A percentile compares a stretch with the other conserved stretches of the same genome.
These are phyloP conservation scores for Euwallacea fornicatus DNA, from an alignment of 1,140 invertebrate species.

Conservation along the genomic window DNA sequence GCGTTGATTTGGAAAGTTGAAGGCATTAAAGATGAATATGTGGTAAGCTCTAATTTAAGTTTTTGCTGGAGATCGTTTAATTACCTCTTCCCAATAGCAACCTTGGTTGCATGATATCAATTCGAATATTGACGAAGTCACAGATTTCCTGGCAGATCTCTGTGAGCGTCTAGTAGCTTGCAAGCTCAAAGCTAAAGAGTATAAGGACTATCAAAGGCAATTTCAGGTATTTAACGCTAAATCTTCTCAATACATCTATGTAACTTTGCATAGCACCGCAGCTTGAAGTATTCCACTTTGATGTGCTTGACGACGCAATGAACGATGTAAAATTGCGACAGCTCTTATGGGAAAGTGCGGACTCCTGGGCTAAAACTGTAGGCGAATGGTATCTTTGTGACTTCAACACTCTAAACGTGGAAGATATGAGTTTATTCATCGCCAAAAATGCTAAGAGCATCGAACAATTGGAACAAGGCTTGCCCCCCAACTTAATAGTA, in stretches of 20 bases:
- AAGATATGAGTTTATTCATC: slow-evolving; percentile 68
- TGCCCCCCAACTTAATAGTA: slow-evolving; percentile 76
- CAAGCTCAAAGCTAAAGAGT: slow-evolving; percentile 67
- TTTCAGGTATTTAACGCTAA: slow-evolving; percentile 60
- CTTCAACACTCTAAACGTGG: slow-evolving; percentile 71
- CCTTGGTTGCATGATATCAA: slow-evolving; percentile 70
- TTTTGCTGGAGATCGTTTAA: neutral
- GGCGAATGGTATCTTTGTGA: slow-evolving; percentile 64
- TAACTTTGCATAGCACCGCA: slow-evolving; percentile 4
- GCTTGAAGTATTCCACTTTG: slow-evolving; percentile 77
- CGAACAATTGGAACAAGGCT: slow-evolving; percentile 73
- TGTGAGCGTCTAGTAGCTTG: slow-evolving; percentile 63
- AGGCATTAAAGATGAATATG: slow-evolving; percentile 64
- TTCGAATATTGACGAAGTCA: slow-evolving; percentile 67
- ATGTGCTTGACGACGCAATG: slow-evolving; percentile 75
- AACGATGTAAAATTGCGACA: slow-evolving; percentile 76
- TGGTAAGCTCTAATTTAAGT: slow-evolving; percentile 52
- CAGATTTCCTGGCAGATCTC: slow-evolving; percentile 64
- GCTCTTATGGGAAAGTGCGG: slow-evolving; percentile 74
- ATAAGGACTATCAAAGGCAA: slow-evolving; percentile 68
- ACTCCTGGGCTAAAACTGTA: slow-evolving; percentile 67
- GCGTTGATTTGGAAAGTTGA: slow-evolving; percentile 67
- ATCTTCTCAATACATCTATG: neutral
- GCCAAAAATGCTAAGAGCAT: slow-evolving; percentile 71
- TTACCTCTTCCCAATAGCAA: slow-evolving; percentile 58